Conservation (phyloP, 2,113 vertebrate genomes). For the Bostrychus sinensis region DNA sequence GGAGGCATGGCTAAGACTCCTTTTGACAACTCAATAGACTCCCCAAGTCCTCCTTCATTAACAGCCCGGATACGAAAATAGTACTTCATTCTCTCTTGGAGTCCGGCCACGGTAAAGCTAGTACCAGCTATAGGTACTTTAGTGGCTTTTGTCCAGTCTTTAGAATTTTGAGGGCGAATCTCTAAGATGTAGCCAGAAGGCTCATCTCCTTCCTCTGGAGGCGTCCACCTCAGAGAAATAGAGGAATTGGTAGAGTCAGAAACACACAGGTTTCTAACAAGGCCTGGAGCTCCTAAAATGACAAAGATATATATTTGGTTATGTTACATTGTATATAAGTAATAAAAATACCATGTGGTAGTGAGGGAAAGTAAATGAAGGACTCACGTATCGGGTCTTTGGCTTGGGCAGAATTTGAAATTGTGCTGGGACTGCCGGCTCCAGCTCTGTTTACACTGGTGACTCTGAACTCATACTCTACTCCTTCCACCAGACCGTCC, state of each 20-base stretch:
- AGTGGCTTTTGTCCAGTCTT: conserved; percentile 73
- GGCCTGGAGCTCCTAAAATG: conserved; percentile 67
- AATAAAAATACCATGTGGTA: not conserved
- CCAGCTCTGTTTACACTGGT: conserved; percentile 68
- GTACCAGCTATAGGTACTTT: conserved; percentile 69
- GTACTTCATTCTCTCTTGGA: conserved; percentile 74
- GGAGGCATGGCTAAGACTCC: conserved; percentile 67
- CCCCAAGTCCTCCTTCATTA: conserved; percentile 70
- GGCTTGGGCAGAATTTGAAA: conserved; percentile 62
- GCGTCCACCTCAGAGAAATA: conserved; percentile 71
- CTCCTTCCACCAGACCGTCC: conserved; percentile 67
- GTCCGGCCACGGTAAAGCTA: conserved; percentile 62
- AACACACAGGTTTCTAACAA: conserved; percentile 65
- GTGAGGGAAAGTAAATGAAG: not conserved
- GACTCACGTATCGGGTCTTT: conserved; percentile 69
- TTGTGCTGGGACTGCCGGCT: conserved; percentile 59
- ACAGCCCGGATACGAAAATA: conserved; percentile 70
- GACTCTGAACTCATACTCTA: conserved; percentile 74
- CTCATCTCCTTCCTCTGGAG: conserved; percentile 58
- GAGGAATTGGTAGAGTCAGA: conserved; percentile 74
- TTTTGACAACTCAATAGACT: conserved; percentile 61
- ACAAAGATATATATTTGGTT: not conserved
- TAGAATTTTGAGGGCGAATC: conserved; percentile 59
- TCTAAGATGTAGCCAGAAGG: conserved; percentile 74
- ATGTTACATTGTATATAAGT: not conserved